These are phyloP conservation scores for Galago senegalensis DNA, from an alignment of 2,797 vertebrate genomes.

Conservation along the genomic window DNA sequence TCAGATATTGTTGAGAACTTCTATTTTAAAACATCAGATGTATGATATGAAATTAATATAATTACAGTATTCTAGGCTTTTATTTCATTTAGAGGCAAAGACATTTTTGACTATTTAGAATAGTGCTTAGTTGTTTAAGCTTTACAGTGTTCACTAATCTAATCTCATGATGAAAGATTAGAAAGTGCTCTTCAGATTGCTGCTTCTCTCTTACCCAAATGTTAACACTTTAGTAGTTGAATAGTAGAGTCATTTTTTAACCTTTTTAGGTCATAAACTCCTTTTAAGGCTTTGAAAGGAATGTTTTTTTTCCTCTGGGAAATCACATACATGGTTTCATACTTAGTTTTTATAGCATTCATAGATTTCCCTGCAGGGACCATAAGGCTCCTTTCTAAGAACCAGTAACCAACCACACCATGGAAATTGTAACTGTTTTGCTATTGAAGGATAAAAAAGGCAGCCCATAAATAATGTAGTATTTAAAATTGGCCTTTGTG, in stretches of 20 bases:
- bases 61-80: slow-evolving; percentile 6
- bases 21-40: slow-evolving; percentile 26
- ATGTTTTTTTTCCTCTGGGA: slow-evolving; percentile 6
- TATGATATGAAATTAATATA: not conserved
- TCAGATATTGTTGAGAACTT: slow-evolving; percentile 36
- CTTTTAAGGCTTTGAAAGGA: slow-evolving; percentile 29
- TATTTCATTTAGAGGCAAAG: slow-evolving; percentile 35
- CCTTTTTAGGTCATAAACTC: not conserved
- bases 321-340: slow-evolving; percentile 7
- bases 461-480: not conserved
- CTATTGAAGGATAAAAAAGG: slow-evolving; percentile 33
- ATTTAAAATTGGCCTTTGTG: not conserved
- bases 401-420: not conserved
- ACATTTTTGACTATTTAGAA: slow-evolving; percentile 5
- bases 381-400: not conserved
- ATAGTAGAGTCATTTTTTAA: not conserved
- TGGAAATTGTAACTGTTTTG: not conserved
- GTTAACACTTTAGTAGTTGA: slow-evolving; percentile 19
- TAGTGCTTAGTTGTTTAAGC: not conserved
- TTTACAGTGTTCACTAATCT: slow-evolving; percentile 26
- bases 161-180: slow-evolving; percentile 56
- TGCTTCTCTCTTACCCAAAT: not conserved
- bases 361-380: not conserved
- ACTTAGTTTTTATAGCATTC: slow-evolving; percentile 28
- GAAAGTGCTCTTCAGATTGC: not conserved